Conservation (phyloP, 1,140 invertebrate genomes). For the Oncopeltus fasciatus region DNA sequence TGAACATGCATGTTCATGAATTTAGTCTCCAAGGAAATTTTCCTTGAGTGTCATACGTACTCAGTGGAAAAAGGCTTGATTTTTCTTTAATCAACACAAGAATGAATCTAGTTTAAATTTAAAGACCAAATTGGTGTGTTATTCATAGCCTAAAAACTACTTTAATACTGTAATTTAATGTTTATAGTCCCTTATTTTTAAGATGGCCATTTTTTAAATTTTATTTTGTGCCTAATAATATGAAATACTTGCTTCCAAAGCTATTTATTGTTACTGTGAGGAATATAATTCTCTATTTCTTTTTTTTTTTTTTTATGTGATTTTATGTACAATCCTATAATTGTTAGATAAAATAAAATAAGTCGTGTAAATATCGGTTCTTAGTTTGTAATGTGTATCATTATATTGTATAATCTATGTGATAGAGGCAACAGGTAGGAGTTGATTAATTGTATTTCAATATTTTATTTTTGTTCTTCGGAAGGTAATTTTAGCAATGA, state of each 20-base stretch:
- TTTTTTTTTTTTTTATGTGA: conserved; percentile 15
- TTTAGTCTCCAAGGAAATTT: too few relatives aligned
- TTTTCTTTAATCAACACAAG: too few relatives aligned
- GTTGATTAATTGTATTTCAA: not conserved
- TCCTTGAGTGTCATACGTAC: too few relatives aligned
- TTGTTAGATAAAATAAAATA: not conserved
- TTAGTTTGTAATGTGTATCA: not conserved
- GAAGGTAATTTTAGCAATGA: not conserved
- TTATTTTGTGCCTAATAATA: not conserved
- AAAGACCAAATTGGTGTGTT: too few relatives aligned
- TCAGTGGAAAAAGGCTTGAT: too few relatives aligned
- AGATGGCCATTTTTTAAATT: conserved; percentile 1
- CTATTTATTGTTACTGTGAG: conserved; percentile 15
- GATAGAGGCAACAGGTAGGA: not conserved
- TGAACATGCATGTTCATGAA: too few relatives aligned
- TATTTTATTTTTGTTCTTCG: too few relatives aligned
- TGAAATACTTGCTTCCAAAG: conserved; percentile 9
- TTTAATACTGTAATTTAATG: conserved; percentile 6
- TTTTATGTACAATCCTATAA: conserved; percentile 1
- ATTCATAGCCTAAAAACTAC: too few relatives aligned
- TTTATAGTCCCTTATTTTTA: conserved; percentile 12
- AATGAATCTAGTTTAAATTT: too few relatives aligned
- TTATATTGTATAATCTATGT: conserved; percentile 1
- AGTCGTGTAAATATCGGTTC: conserved; percentile 2
- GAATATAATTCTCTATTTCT: conserved; percentile 19